These are phyloP conservation scores for Cotesia chilonis DNA, from an alignment of 1,140 invertebrate species.

Conservation along the genomic window DNA sequence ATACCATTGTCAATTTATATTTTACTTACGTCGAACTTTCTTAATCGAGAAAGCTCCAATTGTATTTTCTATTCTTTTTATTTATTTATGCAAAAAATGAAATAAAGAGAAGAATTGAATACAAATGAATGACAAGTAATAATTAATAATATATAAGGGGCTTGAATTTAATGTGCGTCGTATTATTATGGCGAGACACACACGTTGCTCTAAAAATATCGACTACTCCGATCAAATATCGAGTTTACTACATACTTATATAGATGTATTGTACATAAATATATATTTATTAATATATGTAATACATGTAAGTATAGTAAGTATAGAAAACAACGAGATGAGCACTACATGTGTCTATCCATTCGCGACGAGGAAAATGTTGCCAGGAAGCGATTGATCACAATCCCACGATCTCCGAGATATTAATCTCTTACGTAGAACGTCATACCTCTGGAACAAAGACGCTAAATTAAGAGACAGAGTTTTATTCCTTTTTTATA, in stretches of 20 bases:
- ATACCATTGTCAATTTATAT: no score
- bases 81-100: no score
- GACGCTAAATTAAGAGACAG: conserved; percentile 10
- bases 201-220: conserved; percentile 51
- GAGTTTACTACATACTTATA: conserved; percentile 36
- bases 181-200: conserved; percentile 31
- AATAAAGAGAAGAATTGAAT: no score
- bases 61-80: conserved; percentile 1
- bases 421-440: not conserved
- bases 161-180: no score
- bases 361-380: not conserved
- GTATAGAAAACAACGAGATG: not conserved
- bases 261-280: no score
- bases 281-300: no score
- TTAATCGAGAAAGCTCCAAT: not conserved
- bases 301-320: not conserved
- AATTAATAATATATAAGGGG: no score
- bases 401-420: not conserved
- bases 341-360: conserved; percentile 33
- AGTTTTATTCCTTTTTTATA: not conserved
- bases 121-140: no score
- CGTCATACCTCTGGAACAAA: not conserved
- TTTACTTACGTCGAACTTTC: no score
- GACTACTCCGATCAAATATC: conserved; percentile 50
- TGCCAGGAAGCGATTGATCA: conserved; percentile 23